Percentiles rank a stretch among this genome's conserved stretches.
Evolutionary conservation across 2,113 vertebrate genomes (phyloP).

Genomic region (Procavia capensis): DNA sequence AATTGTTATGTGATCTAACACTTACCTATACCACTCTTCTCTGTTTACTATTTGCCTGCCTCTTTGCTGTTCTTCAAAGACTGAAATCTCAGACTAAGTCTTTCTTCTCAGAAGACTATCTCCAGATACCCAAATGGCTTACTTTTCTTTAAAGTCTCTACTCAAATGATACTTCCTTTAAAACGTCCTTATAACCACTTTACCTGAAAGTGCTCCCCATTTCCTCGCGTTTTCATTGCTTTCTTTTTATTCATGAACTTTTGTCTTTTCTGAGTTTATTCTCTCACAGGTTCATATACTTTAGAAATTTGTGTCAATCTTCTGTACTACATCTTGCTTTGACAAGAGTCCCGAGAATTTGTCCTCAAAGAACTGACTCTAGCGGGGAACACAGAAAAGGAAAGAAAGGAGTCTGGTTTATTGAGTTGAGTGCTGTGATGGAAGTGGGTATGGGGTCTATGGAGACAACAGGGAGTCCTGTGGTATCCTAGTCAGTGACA

Average conservation of each 20-base stretch:
- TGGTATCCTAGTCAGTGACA: background rate
- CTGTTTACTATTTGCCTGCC: background rate
- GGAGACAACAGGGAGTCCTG: background rate
- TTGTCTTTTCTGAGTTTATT: background rate
- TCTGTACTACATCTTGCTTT: background rate
- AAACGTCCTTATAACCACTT: background rate
- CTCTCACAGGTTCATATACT: background rate
- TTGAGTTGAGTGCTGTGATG: background rate
- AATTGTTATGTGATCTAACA: background rate
- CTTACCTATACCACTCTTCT: background rate
- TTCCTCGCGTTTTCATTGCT: background rate
- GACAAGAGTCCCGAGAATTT: background rate
- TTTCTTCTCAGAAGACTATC: background rate
- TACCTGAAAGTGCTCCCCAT: background rate
- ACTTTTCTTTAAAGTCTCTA: background rate
- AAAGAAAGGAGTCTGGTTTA: background rate
- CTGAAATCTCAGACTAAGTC: background rate
- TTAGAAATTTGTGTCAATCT: background rate
- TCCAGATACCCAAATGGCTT: background rate
- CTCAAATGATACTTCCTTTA: background rate
- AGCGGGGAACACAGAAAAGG: background rate
- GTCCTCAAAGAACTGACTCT: background rate
- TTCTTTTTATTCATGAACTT: background rate
- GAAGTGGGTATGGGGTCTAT: fast-evolving
- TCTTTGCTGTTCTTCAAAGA: background rate